These are phyloP conservation scores for Enteromius treurensis DNA, from an alignment of 2,797 vertebrate species.

Conservation along the genomic window DNA sequence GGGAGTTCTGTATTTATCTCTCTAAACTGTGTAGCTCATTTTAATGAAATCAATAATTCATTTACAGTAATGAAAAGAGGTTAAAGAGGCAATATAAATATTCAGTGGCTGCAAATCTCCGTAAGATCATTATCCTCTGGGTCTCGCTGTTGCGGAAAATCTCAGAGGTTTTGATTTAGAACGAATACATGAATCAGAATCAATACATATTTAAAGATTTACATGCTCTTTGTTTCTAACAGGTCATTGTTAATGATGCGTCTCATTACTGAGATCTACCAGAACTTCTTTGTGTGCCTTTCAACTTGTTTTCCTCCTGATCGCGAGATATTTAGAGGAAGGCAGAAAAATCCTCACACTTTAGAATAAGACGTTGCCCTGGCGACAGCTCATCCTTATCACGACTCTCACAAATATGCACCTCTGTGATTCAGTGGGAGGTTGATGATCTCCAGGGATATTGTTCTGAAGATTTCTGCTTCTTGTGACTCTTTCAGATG, in stretches of 20 bases:
- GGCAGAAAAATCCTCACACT: slow-evolving; percentile 30
- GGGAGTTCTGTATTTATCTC: slow-evolving; percentile 7
- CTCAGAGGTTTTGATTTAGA: slow-evolving; percentile 21
- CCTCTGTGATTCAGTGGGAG: slow-evolving; percentile 51
- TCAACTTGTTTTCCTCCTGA: slow-evolving; percentile 26
- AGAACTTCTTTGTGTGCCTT: neutral
- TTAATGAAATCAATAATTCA: slow-evolving; percentile 6
- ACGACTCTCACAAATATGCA: slow-evolving; percentile 52
- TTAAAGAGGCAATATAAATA: slow-evolving; percentile 18
- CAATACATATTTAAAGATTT: slow-evolving; percentile 14
- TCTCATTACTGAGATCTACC: neutral
- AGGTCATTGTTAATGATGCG: slow-evolving; percentile 6
- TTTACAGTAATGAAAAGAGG: slow-evolving; percentile 19
- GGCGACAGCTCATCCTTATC: slow-evolving; percentile 54
- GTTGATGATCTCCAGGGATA: slow-evolving; percentile 43
- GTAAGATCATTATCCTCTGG: slow-evolving; percentile 7
- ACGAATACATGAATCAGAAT: slow-evolving; percentile 12
- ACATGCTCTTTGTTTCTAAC: neutral
- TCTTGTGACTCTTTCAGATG: slow-evolving; percentile 54
- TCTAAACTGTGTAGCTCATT: neutral
- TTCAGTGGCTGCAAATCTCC: slow-evolving; percentile 5
- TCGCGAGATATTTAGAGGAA: slow-evolving; percentile 23
- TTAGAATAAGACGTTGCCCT: slow-evolving; percentile 52
- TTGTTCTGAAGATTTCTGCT: slow-evolving; percentile 32
- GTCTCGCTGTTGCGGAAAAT: neutral